Evolutionary conservation across 2,113 vertebrate genomes (phyloP), one percentile per base, ranked within the genome.

Genomic region (Toxostoma redivivum): DNA sequence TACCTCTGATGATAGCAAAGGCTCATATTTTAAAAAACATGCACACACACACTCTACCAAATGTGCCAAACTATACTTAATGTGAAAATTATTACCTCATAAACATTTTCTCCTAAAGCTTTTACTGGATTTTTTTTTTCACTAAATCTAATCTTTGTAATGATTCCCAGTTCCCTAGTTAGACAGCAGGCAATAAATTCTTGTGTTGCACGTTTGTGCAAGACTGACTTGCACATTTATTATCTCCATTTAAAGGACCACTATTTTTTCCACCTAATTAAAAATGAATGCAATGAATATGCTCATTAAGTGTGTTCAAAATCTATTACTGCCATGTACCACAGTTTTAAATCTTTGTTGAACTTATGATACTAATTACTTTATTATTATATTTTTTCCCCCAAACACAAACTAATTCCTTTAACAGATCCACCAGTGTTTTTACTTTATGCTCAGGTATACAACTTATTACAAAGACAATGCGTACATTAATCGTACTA

Each of bases 181-280:
- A 96, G 94, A 96, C 66, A 96, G 73, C 71, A 88, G 65, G 95
- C 86, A 97, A 95, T 96, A 97, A 95, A 96, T 97, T 95, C 69
- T 97, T 88, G 45, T 58, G 80, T 80, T 95, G 87, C 87, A 85
- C 95, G 94, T 81, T 97, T 85, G 80, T 93, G 90, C 96, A 97
- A 94, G 94, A 83, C 72, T 94, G 81, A 67, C 51, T 80, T 44
- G 77, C 72, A 81, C 71, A 94, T 97, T 97, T 95, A 96, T 94
- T 96, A 95, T 54, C 78, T 97, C 37, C 70, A 64, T 76, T 94
- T 95, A 92, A 94, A 96, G 79, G 61, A 88, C 64, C 69, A 81
- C 81, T 61, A 81, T 77, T 82, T 95, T 96, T 92, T 90, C 42
- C 48, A 92, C 73, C 94, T 94, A 95, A 94, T 94, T 92, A 93